These are phyloP conservation scores for Poeciliopsis retropinna DNA, from an alignment of 2,113 vertebrate species.

Conservation along the genomic window DNA sequence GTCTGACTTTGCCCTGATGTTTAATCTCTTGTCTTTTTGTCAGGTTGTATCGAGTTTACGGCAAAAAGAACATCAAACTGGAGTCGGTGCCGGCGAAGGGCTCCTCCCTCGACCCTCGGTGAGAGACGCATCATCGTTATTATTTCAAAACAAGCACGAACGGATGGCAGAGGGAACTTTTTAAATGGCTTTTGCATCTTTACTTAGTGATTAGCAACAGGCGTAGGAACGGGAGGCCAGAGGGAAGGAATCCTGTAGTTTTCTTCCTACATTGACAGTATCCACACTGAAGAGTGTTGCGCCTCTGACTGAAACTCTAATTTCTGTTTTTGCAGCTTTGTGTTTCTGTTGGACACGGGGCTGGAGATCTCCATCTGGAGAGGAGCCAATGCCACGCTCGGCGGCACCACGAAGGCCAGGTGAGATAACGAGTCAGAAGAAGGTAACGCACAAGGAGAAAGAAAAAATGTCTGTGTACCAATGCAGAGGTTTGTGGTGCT, in stretches of 20 bases:
- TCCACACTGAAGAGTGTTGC: not conserved
- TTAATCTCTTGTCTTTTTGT: not conserved
- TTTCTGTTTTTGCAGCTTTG: conserved; percentile 80
- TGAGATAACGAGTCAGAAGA: conserved; percentile 44
- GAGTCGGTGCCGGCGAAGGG: conserved; percentile 90
- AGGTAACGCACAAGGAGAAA: not conserved
- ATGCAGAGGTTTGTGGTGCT: not conserved
- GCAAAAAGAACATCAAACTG: conserved; percentile 93
- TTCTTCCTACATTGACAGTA: not conserved
- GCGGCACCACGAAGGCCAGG: conserved; percentile 95
- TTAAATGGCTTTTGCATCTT: no score
- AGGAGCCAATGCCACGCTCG: conserved; percentile 89
- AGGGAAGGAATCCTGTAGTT: not conserved
- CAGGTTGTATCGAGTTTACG: conserved; percentile 94
- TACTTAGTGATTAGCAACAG: no score
- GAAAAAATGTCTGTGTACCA: no score
- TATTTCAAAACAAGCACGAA: not conserved
- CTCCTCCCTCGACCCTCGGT: conserved; percentile 92
- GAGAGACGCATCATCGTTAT: not conserved
- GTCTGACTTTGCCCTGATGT: not conserved
- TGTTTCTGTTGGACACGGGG: conserved; percentile 91
- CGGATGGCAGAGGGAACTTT: no score
- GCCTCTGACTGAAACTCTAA: not conserved
- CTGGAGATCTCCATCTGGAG: conserved; percentile 92
- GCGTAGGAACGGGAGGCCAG: no score